Evolutionary conservation across 2,113 vertebrate species (phyloP), one percentile per base, ranked within the genome.

Genomic region (Tragelaphus scriptus): DNA sequence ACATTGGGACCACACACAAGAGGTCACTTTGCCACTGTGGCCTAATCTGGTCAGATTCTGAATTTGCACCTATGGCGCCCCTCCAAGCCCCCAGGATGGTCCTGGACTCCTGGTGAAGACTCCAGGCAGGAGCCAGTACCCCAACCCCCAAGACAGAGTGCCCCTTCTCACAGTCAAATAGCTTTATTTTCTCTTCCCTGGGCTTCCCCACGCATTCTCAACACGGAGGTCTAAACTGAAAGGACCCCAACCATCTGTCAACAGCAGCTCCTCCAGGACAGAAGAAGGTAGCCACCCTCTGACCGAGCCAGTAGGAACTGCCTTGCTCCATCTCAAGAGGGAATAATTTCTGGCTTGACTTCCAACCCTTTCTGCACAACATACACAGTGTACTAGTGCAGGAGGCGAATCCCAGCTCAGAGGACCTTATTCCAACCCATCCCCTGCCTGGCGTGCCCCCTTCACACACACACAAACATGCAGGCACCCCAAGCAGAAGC

Each of bases 231-330:
- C 65, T 82, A 82, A 92, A 55, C 75, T 36, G 85, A 86, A 79
- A 92, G 11, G 30, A 40, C 30, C 77, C 88, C 44, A 88, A 85
- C 6, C 12, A 71, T 82, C 85, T 97, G 98, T 89, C 92, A 95
- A 91, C 77, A 94, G 85, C 30, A 26, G 32, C 5, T 85, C 61
- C 44, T 96, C 86, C 36, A 28, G 53, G 81, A 40, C 90, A 40
- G 63, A 87, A 47, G 79, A 53, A 94, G 28, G 56, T 71, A 32
- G 21, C 49, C 94, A 94, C 77, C 85, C 90, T 4, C 81, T 23
- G 68, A 7, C 63, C 1, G 10, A 92, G 85, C 96, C 96, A 97
- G 88, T 79, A 26, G n/a, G 93, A 95, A n/a, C 0, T 0, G 47
- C 16, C 1, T 81, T 89, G 19, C 26, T 1, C 80, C 71, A 28